phyloP scores from a whole-genome alignment of 2,113 vertebrate species.

The Pao palembangensis region DNA sequence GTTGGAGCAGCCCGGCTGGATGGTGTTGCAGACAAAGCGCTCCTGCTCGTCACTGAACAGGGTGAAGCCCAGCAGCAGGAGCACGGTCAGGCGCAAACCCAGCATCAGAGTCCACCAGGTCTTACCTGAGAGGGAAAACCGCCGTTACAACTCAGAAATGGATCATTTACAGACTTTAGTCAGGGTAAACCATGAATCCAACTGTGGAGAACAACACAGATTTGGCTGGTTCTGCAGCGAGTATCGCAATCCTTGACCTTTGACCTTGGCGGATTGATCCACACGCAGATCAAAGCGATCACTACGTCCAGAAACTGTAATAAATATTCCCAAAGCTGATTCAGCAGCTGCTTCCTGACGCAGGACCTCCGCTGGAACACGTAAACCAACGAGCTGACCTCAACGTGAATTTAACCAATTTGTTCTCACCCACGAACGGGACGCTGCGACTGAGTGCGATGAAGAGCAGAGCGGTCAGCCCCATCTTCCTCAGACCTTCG shows the following conservation, averaged over 20 bases:
- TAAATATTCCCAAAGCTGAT: no score
- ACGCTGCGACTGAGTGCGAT: conserved; percentile 80
- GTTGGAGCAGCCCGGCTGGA: conserved; percentile 49
- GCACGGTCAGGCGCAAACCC: conserved; percentile 12
- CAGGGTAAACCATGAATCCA: neutral
- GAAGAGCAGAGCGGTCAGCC: conserved; percentile 73
- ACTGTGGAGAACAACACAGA: no score
- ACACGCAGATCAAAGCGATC: no score
- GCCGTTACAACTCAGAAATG: neutral
- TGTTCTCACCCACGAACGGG: conserved; percentile 78
- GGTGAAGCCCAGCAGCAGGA: conserved; percentile 35
- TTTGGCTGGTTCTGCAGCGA: no score
- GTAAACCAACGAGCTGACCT: no score
- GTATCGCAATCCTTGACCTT: no score
- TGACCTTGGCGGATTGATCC: no score
- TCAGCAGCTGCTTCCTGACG: no score
- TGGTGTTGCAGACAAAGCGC: conserved; percentile 46
- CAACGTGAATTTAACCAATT: neutral
- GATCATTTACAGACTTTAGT: neutral
- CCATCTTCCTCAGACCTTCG: conserved; percentile 57
- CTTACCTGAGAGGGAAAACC: conserved; percentile 22
- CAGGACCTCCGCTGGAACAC: no score
- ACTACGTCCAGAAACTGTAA: no score
- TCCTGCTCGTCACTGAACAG: conserved; percentile 57
- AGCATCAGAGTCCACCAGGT: conserved; percentile 50